These are phyloP conservation scores for Drosophila pseudoobscura DNA, from an alignment of 1,140 invertebrate genomes.

Conservation along the genomic window DNA sequence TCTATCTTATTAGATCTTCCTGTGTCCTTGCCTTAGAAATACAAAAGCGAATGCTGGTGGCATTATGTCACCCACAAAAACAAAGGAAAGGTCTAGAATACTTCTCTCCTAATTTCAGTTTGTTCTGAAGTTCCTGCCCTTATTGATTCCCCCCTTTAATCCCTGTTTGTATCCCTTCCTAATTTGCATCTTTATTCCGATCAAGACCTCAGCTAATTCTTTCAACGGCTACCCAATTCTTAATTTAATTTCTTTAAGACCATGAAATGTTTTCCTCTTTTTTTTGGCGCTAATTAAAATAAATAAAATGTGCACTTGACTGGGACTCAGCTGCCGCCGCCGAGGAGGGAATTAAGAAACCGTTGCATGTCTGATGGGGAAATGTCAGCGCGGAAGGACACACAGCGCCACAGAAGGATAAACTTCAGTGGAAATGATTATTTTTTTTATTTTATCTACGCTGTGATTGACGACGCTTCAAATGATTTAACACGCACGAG, in stretches of 20 bases:
- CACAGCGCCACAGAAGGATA: constrained; percentile 21
- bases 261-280: constrained; percentile 26
- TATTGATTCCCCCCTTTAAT: background rate
- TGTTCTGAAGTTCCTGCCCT: too few relatives aligned
- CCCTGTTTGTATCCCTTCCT: background rate
- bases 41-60: too few relatives aligned
- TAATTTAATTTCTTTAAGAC: constrained; percentile 55
- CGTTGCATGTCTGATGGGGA: constrained; percentile 75
- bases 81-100: too few relatives aligned
- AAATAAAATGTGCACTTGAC: constrained; percentile 72
- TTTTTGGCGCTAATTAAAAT: constrained; percentile 69
- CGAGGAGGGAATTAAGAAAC: constrained; percentile 43
- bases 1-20: too few relatives aligned
- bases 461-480: constrained; percentile 76
- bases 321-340: background rate
- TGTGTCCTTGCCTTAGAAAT: too few relatives aligned
- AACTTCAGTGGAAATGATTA: constrained; percentile 48
- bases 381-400: constrained; percentile 46
- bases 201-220: constrained; percentile 13
- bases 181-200: constrained; percentile 54
- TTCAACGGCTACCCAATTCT: background rate
- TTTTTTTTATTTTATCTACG: constrained; percentile 57
- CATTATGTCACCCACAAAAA: too few relatives aligned
- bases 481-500: constrained; percentile 80
- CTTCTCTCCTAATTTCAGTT: too few relatives aligned